These are phyloP conservation scores for Battus philenor DNA, from an alignment of 1,140 invertebrate genomes.

Conservation along the genomic window DNA sequence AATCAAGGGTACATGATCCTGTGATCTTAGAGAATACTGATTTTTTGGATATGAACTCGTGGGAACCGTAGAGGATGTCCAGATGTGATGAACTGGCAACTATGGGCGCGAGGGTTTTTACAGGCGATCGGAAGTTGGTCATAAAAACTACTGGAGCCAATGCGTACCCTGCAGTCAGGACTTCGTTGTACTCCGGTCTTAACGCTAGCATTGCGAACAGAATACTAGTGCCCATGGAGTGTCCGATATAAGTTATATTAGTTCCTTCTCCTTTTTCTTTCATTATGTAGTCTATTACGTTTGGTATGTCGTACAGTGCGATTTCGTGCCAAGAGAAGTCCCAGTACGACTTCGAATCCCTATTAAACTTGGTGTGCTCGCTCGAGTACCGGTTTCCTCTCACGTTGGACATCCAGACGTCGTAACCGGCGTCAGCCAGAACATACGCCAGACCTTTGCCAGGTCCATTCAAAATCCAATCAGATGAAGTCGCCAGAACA, in stretches of 20 bases:
- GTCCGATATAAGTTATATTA: slow-evolving; percentile 82
- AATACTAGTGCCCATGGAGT: slow-evolving; percentile 81
- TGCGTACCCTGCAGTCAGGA: slow-evolving; percentile 77
- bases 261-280: slow-evolving; percentile 66
- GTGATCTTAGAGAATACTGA: slow-evolving; percentile 77
- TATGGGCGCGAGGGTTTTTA: slow-evolving; percentile 78
- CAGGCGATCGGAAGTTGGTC: slow-evolving; percentile 81
- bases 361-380: slow-evolving; percentile 69
- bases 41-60: slow-evolving; percentile 81
- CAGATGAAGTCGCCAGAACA: slow-evolving; percentile 83
- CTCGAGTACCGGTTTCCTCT: slow-evolving; percentile 79
- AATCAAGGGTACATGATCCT: slow-evolving; percentile 76
- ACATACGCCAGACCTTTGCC: slow-evolving; percentile 79
- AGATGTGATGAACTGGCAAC: slow-evolving; percentile 77
- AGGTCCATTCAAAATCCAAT: slow-evolving; percentile 85
- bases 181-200: slow-evolving; percentile 82
- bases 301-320: slow-evolving; percentile 84
- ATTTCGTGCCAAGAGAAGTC: slow-evolving; percentile 83
- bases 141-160: slow-evolving; percentile 86
- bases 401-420: slow-evolving; percentile 82
- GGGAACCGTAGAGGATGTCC: slow-evolving; percentile 76
- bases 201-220: slow-evolving; percentile 80
- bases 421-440: slow-evolving; percentile 79
- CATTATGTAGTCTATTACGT: slow-evolving; percentile 83
- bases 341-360: slow-evolving; percentile 78